A percentile compares a stretch with the other conserved stretches of the same genome.
phyloP scores from a whole-genome alignment of 2,113 vertebrate genomes.

The Scomber scombrus region DNA sequence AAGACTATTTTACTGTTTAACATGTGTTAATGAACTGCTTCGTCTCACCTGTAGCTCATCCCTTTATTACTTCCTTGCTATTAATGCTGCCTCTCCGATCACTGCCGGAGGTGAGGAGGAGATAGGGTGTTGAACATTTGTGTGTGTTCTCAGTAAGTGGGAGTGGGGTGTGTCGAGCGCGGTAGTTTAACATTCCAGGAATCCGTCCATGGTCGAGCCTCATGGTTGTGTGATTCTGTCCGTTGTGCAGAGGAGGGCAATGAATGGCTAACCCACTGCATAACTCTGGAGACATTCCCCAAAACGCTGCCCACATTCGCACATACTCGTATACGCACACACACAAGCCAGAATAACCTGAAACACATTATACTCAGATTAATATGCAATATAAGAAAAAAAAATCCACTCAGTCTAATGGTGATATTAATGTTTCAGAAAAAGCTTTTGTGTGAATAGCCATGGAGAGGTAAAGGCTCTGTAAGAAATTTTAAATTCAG shows the following conservation, averaged over 20 bases:
- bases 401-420: slow-evolving; percentile 34
- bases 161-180: slow-evolving; percentile 81
- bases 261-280: slow-evolving; percentile 77
- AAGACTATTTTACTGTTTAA: slow-evolving; percentile 18
- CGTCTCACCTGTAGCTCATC: slow-evolving; percentile 66
- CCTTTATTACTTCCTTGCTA: slow-evolving; percentile 27
- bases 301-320: slow-evolving; percentile 69
- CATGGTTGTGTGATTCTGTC: slow-evolving; percentile 78
- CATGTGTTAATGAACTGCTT: slow-evolving; percentile 59
- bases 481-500: slow-evolving; percentile 39
- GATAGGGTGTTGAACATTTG: slow-evolving; percentile 62
- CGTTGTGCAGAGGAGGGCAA: slow-evolving; percentile 72
- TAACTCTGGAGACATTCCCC: slow-evolving; percentile 79
- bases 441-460: slow-evolving; percentile 30
- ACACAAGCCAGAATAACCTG: slow-evolving; percentile 39
- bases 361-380: slow-evolving; percentile 42
- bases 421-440: slow-evolving; percentile 58
- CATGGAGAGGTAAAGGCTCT: slow-evolving; percentile 34
- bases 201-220: slow-evolving; percentile 77
- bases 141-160: slow-evolving; percentile 75
- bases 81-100: slow-evolving; percentile 39
- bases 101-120: slow-evolving; percentile 43
- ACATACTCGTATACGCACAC: slow-evolving; percentile 32
- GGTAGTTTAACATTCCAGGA: slow-evolving; percentile 84
- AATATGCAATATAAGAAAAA: slow-evolving; percentile 32